Conservation (phyloP, 2,888 invertebrate species). For the Dascillus cervinus region DNA sequence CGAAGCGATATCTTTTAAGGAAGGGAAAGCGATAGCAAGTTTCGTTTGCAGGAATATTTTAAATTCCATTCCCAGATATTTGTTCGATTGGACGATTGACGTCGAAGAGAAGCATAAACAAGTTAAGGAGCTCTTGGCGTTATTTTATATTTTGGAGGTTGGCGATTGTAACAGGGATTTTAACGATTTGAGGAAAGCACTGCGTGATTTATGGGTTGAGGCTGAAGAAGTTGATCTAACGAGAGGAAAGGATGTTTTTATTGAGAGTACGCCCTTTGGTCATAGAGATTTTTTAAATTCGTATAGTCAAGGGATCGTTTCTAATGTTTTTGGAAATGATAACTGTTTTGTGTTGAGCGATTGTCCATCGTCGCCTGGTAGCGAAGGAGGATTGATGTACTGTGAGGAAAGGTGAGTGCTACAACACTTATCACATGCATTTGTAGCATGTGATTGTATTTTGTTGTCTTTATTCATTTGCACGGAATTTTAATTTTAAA, state of each 20-base stretch:
- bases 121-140: constrained; percentile 5
- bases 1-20: not conserved
- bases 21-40: constrained; percentile 3
- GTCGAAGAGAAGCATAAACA: constrained; percentile 3
- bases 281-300: constrained; percentile 50
- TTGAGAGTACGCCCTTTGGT: constrained; percentile 39
- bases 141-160: constrained; percentile 11
- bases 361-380: constrained; percentile 51
- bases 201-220: constrained; percentile 1
- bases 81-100: constrained; percentile 9
- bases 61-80: constrained; percentile 7
- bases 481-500: too few relatives aligned
- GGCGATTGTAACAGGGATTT: not conserved
- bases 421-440: too few relatives aligned
- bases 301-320: constrained; percentile 50
- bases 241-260: constrained; percentile 18
- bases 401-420: too few relatives aligned
- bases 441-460: too few relatives aligned
- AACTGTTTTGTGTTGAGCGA: constrained; percentile 51
- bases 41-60: constrained; percentile 9
- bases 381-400: constrained; percentile 58
- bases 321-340: constrained; percentile 48
- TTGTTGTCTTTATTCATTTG: too few relatives aligned
- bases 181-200: constrained; percentile 3
- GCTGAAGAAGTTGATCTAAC: not conserved